Base-by-base conservation (phyloP, 2,113 vertebrate species). In the Cochlearius cochlearius region DNA sequence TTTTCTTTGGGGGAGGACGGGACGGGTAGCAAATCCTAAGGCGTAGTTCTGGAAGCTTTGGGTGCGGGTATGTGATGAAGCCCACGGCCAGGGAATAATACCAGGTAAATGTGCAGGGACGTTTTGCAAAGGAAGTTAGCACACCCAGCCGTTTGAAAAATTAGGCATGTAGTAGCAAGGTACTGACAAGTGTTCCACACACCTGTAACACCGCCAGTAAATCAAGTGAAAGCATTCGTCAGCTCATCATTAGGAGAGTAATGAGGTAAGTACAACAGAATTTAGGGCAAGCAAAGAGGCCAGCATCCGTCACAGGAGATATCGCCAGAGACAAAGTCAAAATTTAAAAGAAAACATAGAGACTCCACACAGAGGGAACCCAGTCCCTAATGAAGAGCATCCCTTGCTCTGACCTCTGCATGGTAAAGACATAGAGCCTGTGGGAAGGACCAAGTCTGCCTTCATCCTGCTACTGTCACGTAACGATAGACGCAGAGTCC, bases 191-290 rank as follows among this genome's bases (percentile, higher is more conserved):
- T 94, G 93, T 83, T 95, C 96, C 89, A 85, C 92, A 95, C 94
- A 92, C 94, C 95, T 96, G 88, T 96, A 95, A 94, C 73, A 80
- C 72, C 10, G 55, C 81, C 88, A 97, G 93, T 95, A 96, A 95
- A 96, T 92, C 94, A 96, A 71, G 89, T 30, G 3, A 87, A 86
- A 90, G 88, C 90, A 75, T 97, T 96, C 96, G 96, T 94, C 95
- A 95, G 86, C 85, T 94, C 84, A 2, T 95, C 90, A 59, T 93
- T 95, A 90, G 88, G 90, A 94, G 92, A 83, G 69, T 93, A 92
- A 94, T 96, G 95, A 97, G 81, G 79, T 94, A 92, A 96, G 87
- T 89, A 91, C 89, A 89, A 93, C 56, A 96, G 91, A 96, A 97
- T 96, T 94, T 96, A 95, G 92, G 94, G 92, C 93, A 68, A 86